Evolutionary conservation across 1,140 invertebrate genomes (phyloP).

Genomic region (Ceratitis capitata): DNA sequence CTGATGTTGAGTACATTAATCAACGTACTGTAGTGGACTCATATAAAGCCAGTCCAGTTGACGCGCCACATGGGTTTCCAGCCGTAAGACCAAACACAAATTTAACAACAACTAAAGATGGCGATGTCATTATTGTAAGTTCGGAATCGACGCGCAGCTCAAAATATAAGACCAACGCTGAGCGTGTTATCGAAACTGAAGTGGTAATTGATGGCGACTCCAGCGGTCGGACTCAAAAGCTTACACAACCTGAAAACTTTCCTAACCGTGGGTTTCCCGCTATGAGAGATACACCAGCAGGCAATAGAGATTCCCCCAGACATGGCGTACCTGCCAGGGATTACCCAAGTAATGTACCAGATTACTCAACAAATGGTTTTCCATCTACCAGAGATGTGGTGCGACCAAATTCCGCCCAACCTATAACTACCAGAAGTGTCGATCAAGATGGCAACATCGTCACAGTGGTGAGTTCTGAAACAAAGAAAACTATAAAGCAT

Average conservation of each 20-base stretch:
- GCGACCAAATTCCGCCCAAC: neutral
- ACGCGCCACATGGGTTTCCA: constrained; percentile 22
- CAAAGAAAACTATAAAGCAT: constrained; percentile 47
- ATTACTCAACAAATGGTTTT: constrained; percentile 45
- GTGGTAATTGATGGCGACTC: constrained; percentile 45
- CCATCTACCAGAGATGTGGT: constrained; percentile 7
- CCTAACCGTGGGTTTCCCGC: constrained; percentile 42
- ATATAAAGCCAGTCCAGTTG: neutral
- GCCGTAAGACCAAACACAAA: constrained; percentile 27
- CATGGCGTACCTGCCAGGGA: neutral
- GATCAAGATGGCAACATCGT: neutral
- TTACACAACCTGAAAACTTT: neutral
- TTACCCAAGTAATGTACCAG: constrained; percentile 47
- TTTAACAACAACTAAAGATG: constrained; percentile 42
- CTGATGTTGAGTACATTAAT: neutral
- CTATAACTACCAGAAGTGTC: neutral
- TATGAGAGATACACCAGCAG: constrained; percentile 22
- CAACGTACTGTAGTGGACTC: neutral
- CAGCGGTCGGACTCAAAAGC: constrained; percentile 18
- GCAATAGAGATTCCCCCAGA: neutral
- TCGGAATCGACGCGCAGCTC: constrained; percentile 48
- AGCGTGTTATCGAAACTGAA: constrained; percentile 57
- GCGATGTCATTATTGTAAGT: constrained; percentile 46
- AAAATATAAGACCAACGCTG: constrained; percentile 53
- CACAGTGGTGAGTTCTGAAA: constrained; percentile 43